These are phyloP conservation scores for Ceratoteleas bidentatus DNA, from an alignment of 1,140 invertebrate genomes.

Conservation along the genomic window DNA sequence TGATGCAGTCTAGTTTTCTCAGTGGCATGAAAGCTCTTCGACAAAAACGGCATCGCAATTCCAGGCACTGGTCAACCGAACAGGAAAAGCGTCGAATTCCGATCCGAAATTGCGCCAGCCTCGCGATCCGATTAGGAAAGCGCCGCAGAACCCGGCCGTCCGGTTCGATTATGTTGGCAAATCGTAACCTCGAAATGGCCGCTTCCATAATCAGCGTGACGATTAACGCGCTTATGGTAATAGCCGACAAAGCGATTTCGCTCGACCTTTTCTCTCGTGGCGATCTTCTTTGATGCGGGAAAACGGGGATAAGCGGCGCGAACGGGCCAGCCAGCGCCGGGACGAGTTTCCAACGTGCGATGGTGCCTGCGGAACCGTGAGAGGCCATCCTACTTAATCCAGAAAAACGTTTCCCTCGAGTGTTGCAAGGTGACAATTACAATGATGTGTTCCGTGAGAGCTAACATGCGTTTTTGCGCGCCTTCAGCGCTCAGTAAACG, in stretches of 20 bases:
- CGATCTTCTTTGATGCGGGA: slow-evolving; percentile 61
- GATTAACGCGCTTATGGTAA: slow-evolving; percentile 64
- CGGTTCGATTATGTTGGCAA: slow-evolving; percentile 57
- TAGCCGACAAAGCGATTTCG: slow-evolving; percentile 65
- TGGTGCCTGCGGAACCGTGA: slow-evolving; percentile 65
- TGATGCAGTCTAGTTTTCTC: no score
- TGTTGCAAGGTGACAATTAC: slow-evolving; percentile 61
- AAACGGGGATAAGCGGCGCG: slow-evolving; percentile 65
- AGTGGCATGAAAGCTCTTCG: no score
- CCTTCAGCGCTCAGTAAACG: slow-evolving; percentile 23
- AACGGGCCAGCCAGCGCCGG: slow-evolving; percentile 64
- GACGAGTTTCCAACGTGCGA: slow-evolving; percentile 62
- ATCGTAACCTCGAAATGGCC: slow-evolving; percentile 49
- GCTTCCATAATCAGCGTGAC: slow-evolving; percentile 57
- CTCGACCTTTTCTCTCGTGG: slow-evolving; percentile 65
- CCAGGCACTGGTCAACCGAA: no score
- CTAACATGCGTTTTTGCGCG: slow-evolving; percentile 31
- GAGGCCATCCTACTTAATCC: slow-evolving; percentile 67
- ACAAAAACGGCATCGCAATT: no score
- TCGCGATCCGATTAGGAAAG: no score
- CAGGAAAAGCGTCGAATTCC: no score
- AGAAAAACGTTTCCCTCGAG: slow-evolving; percentile 60
- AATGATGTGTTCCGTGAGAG: slow-evolving; percentile 64
- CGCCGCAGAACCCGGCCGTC: no score
- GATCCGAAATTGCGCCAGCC: no score